Base-by-base conservation (phyloP, 2,888 invertebrate species). In the Monoplex corrugatus region DNA sequence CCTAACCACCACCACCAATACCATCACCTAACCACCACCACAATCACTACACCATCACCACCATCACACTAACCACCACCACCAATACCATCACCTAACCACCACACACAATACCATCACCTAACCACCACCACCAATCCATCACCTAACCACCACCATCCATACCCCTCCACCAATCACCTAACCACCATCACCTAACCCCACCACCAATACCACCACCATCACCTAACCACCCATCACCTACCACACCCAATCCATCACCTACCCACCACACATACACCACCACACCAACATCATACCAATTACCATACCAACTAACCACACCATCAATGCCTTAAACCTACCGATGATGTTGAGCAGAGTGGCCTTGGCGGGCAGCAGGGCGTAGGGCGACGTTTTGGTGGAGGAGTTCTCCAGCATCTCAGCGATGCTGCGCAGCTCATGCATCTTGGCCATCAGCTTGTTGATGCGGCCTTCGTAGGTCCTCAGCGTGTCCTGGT, bases 401-500 rank as follows among this genome's bases (percentile, higher is more conserved):
- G 92, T 94, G 89, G 94, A 93, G 23, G 94, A 94, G 88, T 94
- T 94, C 87, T 95, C 95, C 89, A 95, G 91, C 94, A 95, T 94
- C 90, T 95, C 95, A 0, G 95, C 95, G 43, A 95, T 95, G 88
- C 93, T 93, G 57, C 94, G 87, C 68, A 95, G 91, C 89, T 95
- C 95, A 87, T 94, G 94, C 94, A 95, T 95, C 90, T 94, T 94
- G 43, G 93, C 92, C 94, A 95, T 95, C 82, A 95, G 92, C 89
- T 95, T 95, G 83, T 94, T 95, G 83, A 95, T 94, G 35, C 94
- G 91, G 40, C 94, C 94, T 89, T 95, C 95, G 86, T 95, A 95
- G 0, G 93, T 93, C 82, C 93, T 90, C n/a, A 95, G 92, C 10
- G 94, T 93, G 86, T 93, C 92, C 86, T 94, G 93, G 88, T 95